phyloP scores from a whole-genome alignment of 2,888 invertebrate genomes.

The Auanema freiburgensis region DNA sequence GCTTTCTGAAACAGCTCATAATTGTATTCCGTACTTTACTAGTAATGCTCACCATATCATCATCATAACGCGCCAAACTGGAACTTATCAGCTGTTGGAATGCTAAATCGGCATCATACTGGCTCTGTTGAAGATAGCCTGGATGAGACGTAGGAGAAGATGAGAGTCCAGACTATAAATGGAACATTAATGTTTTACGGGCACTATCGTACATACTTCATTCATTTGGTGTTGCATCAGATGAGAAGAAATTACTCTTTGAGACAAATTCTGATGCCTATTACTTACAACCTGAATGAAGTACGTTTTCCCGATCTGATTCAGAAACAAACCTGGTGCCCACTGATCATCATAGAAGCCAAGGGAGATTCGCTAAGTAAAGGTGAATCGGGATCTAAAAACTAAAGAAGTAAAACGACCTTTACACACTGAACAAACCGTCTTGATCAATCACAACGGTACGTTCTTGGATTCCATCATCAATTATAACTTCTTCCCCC shows the following conservation, averaged over 20 bases:
- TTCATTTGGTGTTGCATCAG: conserved; percentile 9
- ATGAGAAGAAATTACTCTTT: conserved; percentile 8
- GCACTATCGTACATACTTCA: too few relatives aligned
- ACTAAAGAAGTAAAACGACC: not conserved
- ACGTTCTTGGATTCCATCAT: conserved; percentile 31
- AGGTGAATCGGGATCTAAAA: conserved; percentile 28
- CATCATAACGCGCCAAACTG: conserved; percentile 40
- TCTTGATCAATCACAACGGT: conserved; percentile 31
- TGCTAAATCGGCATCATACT: conserved; percentile 47
- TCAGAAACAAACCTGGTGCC: conserved; percentile 9
- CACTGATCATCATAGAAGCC: conserved; percentile 27
- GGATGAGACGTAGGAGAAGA: conserved; percentile 15
- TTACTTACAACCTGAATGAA: not conserved
- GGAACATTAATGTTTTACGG: too few relatives aligned
- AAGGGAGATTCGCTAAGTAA: conserved; percentile 29
- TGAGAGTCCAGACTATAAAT: not conserved
- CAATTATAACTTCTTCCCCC: conserved; percentile 39
- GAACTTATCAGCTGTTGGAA: conserved; percentile 49
- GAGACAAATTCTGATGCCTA: too few relatives aligned
- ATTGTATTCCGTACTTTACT: not conserved
- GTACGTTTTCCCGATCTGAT: not conserved
- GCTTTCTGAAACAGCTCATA: conserved; percentile 45
- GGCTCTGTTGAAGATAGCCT: conserved; percentile 21
- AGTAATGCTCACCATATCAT: conserved; percentile 44
- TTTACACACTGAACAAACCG: conserved; percentile 11